phyloP scores from a whole-genome alignment of 1,140 invertebrate species.

The Drosophila insularis region DNA sequence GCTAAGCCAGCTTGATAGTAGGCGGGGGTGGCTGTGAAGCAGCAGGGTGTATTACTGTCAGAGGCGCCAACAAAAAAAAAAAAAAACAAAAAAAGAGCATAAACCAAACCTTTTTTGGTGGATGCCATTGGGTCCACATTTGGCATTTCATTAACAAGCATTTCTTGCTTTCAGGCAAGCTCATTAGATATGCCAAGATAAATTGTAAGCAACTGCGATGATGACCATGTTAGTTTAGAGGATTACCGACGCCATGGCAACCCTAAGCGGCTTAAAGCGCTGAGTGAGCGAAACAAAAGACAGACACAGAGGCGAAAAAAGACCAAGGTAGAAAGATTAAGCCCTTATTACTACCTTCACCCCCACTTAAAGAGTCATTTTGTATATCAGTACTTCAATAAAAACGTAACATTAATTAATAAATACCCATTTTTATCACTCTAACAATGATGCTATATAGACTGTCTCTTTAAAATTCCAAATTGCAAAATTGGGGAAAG shows the following conservation, averaged over 20 bases:
- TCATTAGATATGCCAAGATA: constrained; percentile 69
- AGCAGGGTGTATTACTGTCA: neutral
- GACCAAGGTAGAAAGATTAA: neutral
- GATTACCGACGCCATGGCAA: constrained; percentile 69
- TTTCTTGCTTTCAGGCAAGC: constrained; percentile 35
- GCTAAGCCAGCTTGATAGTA: constrained; percentile 38
- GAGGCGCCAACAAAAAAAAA: neutral
- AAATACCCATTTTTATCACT: neutral
- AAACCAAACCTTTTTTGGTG: constrained; percentile 38
- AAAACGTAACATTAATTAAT: neutral
- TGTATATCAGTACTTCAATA: neutral
- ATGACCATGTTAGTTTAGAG: constrained; percentile 65
- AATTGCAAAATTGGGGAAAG: no score
- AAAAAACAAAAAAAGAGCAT: constrained; percentile 40
- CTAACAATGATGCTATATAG: no score
- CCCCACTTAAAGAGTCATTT: neutral
- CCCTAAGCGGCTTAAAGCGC: constrained; percentile 65
- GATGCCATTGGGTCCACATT: constrained; percentile 26
- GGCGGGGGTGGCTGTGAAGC: neutral
- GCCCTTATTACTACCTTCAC: neutral
- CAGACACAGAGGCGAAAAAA: constrained; percentile 22
- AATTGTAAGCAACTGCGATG: constrained; percentile 58
- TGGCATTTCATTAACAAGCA: constrained; percentile 62
- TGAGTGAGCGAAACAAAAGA: neutral
- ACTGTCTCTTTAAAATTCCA: no score